A percentile compares a stretch with the other conserved stretches of the same genome.
Conservation (phyloP, 2,797 vertebrate genomes). For the Phoebastria nigripes region DNA sequence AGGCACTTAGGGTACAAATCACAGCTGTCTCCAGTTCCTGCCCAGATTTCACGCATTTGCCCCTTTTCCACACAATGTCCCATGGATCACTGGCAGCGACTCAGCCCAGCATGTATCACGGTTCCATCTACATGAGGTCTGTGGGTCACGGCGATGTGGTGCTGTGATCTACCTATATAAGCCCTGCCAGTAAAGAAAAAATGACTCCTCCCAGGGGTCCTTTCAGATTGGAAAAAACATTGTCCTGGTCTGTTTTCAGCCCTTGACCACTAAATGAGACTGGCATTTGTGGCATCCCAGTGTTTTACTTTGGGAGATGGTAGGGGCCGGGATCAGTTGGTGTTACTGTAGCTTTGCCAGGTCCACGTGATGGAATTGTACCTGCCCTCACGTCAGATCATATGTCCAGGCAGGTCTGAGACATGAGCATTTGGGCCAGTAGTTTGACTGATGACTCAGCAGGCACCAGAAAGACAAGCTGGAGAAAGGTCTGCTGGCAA, state of each 20-base stretch:
- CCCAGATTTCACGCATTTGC: not conserved
- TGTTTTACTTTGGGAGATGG: not conserved
- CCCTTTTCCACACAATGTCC: not conserved
- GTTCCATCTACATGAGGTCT: not conserved
- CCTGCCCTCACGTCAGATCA: not conserved
- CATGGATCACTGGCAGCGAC: not conserved
- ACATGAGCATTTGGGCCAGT: not conserved
- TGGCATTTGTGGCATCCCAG: not conserved
- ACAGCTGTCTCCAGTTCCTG: not conserved
- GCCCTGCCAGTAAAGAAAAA: not conserved
- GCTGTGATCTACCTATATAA: not conserved
- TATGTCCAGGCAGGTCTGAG: not conserved
- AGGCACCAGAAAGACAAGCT: not conserved
- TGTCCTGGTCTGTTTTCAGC: not conserved
- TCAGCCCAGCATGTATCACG: not conserved
- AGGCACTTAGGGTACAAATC: not conserved
- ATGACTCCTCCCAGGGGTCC: not conserved
- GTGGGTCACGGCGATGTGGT: not conserved
- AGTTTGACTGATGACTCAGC: not conserved
- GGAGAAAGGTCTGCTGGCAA: not conserved
- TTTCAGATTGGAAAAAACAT: not conserved
- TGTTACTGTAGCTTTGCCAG: not conserved
- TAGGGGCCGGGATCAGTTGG: not conserved
- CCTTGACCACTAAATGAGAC: not conserved
- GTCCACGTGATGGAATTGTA: not conserved